Percentiles rank a stretch among this genome's conserved stretches.
Conservation (phyloP, 35 echinoderm and acorn worm genomes). For the Amphiura filiformis region DNA sequence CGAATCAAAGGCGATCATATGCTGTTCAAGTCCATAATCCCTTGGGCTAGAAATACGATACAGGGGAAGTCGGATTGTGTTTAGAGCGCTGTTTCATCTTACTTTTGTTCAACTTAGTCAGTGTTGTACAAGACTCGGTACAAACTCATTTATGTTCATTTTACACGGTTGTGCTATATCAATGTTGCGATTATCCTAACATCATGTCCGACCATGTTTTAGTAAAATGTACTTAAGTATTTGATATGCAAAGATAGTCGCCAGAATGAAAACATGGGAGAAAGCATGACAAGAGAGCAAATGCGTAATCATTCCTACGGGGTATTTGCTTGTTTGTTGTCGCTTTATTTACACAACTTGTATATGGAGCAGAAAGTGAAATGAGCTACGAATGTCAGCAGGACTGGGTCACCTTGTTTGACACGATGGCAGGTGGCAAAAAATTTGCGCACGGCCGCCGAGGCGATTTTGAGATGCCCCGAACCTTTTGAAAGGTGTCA, state of each 20-base stretch:
- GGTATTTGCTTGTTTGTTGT: background rate
- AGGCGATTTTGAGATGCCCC: background rate
- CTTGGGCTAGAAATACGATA: background rate
- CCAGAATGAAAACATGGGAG: no score
- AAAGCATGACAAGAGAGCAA: no score
- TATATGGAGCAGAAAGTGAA: background rate
- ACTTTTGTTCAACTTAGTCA: background rate
- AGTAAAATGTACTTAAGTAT: no score
- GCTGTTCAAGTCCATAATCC: background rate
- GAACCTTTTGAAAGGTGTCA: background rate
- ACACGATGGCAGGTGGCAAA: background rate
- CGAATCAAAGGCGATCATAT: background rate
- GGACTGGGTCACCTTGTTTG: background rate
- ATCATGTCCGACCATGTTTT: no score
- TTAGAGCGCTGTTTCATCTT: background rate
- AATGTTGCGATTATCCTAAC: no score
- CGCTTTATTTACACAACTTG: background rate
- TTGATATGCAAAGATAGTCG: no score
- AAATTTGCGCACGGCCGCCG: background rate
- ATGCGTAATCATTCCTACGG: background rate
- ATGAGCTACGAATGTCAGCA: background rate
- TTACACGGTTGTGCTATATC: no score
- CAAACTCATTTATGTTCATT: no score
- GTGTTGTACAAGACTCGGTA: no score
- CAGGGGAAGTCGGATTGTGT: background rate